Evolutionary conservation across 92 coral and sea anemone species (phyloP).

Genomic region (Virgularia gustaviana): DNA sequence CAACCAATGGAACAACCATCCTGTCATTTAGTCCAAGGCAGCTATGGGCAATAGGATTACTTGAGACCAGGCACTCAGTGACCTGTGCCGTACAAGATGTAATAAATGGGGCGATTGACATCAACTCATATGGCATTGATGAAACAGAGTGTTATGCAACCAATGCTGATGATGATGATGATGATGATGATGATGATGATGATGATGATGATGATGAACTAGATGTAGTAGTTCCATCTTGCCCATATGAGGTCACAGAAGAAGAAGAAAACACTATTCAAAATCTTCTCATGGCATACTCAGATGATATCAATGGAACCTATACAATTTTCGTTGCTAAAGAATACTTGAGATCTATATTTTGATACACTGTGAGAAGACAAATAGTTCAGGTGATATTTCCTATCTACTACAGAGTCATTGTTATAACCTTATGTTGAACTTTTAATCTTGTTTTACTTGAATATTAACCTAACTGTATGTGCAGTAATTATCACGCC

Average conservation of each 20-base stretch:
- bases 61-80: conserved; percentile 19
- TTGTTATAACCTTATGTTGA: neutral
- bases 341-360: neutral
- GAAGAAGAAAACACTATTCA: neutral
- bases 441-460: no score
- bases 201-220: neutral
- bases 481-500: no score
- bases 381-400: neutral
- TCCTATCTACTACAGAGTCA: neutral
- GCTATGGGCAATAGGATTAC: conserved; percentile 37
- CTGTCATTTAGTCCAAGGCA: conserved; percentile 36
- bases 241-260: conserved; percentile 1
- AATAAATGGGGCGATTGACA: conserved; percentile 9
- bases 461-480: no score
- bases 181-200: no score
- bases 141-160: conserved; percentile 5
- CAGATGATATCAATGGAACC: neutral
- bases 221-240: neutral
- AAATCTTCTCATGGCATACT: neutral
- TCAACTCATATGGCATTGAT: conserved; percentile 22
- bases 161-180: no score
- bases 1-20: conserved; percentile 21
- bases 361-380: no score
- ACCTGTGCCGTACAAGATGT: conserved; percentile 37
- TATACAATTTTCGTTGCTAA: neutral